A percentile compares a stretch with the other conserved stretches of the same genome.
Conservation (phyloP, 2,888 invertebrate genomes). For the Drosophila maculinotata region DNA sequence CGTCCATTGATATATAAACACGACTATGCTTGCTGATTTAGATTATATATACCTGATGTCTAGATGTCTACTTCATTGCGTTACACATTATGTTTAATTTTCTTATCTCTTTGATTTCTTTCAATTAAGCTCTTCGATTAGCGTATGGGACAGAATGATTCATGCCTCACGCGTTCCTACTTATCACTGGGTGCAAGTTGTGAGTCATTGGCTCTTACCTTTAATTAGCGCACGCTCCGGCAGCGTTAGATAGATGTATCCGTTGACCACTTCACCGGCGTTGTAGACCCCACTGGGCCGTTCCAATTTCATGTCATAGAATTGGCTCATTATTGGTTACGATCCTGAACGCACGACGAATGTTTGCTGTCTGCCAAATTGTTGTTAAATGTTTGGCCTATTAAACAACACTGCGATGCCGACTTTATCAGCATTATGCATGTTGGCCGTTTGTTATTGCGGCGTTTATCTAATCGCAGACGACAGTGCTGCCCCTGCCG, state of each 20-base stretch:
- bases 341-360: constrained; percentile 40
- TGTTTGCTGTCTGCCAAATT: constrained; percentile 47
- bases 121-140: not conserved
- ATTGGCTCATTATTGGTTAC: constrained; percentile 50
- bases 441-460: constrained; percentile 42
- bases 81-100: not conserved
- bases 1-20: too few species aligned
- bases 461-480: constrained; percentile 63
- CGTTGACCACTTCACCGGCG: constrained; percentile 75
- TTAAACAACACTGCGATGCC: constrained; percentile 38
- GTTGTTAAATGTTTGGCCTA: constrained; percentile 44
- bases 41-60: not conserved
- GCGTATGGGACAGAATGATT: constrained; percentile 33
- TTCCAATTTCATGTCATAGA: constrained; percentile 70
- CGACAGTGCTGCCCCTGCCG: not conserved
- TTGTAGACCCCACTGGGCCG: constrained; percentile 59
- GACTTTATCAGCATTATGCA: constrained; percentile 49
- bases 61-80: not conserved
- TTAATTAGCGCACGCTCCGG: constrained; percentile 69
- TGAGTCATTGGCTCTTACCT: constrained; percentile 72
- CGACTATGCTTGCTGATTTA: not conserved
- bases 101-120: constrained; percentile 13
- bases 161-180: constrained; percentile 23
- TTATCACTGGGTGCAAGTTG: constrained; percentile 7
- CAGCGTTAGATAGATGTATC: constrained; percentile 57